Evolutionary conservation across 2,888 invertebrate species (phyloP), one percentile per base, ranked within the genome.

Genomic region (Heliconius cydno): DNA sequence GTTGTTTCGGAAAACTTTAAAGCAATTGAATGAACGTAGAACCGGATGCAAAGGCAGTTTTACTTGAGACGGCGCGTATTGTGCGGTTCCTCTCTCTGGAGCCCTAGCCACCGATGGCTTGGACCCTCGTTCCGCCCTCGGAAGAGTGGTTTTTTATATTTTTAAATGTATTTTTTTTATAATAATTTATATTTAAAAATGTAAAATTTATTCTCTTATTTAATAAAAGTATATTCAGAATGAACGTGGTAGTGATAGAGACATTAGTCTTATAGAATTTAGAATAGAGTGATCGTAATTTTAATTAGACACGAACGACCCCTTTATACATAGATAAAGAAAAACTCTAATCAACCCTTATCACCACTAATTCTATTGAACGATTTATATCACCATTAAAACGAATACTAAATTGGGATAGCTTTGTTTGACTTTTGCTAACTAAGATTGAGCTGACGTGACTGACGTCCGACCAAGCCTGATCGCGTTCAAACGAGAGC

Each of bases 371-470:
- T n/a, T 38, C 13, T 34, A 60, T 73, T 73, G 9, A 60, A 38
- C 57, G 13, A 10, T 73, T 34, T 73, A 60, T 25, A 73, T 73
- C 60, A 25, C 73, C 25, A 60, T 73, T 25, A 38, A 38, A 30
- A 38, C 38, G n/a, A 60, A 73, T 60, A 60, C n/a, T 34, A 73
- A 60, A 73, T 73, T 73, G 34, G 60, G 73, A 25, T 73, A 60
- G 73, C 9, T 73, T 60, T 57, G 60, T 73, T 70, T 70, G 65
- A 75, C 65, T 75, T 75, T 75, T 3, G 63, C 63, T 75, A 75
- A 75, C 63, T 75, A 65, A 75, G 75, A 75, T 75, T 75, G 75
- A 75, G 75, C 38, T 75, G 75, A 65, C 74, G 65, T 65, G 75
- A 66, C 65, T 65, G 75, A 66, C 75, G 65, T 65, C 25, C 22